Base-by-base conservation (phyloP, 2,113 vertebrate genomes). In the Phyllostomus hastatus region DNA sequence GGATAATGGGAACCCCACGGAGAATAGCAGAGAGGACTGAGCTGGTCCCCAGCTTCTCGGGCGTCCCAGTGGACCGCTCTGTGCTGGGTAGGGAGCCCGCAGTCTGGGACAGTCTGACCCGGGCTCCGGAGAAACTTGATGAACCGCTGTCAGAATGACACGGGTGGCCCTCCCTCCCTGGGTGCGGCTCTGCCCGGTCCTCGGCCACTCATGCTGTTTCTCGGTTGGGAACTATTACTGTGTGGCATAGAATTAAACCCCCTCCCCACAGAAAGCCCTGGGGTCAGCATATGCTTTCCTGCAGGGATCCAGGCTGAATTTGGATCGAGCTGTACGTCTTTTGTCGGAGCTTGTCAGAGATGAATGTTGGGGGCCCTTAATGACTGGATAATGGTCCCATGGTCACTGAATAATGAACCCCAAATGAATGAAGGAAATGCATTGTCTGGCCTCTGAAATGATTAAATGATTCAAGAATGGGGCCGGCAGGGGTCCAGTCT, bases 381-480 rank as follows among this genome's bases (percentile, higher is more conserved):
- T 92, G 80, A 90, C 88, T 59, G 26, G 59, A 12, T 92, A 61
- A 87, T 96, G 78, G 84, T 93, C 50, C 35, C 57, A 78, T 90
- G 84, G 88, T 90, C 95, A 28, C 67, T 86, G 93, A 95, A 67
- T 94, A 59, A 95, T 94, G 88, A 89, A 82, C 38, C 93, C 28
- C 67, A 22, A 7, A 46, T 87, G 92, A 89, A 76, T 59, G 86
- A 88, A 93, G 87, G 83, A 86, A 80, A 73, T n/a, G 2, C 46
- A 11, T 70, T 91, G 10, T 92, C 91, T 81, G 61, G 83, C 67
- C 48, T 95, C 59, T 46, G 83, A 22, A 61, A 78, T 97, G 95
- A 96, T 94, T 38, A 75, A 89, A 46, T 72, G 87, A 43, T 70
- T 91, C 17, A 20, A 64, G 67, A 78, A 85, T 41, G 87, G 67